Evolutionary conservation across 1,140 invertebrate species (phyloP).

Genomic region (Lepidurus apus): DNA sequence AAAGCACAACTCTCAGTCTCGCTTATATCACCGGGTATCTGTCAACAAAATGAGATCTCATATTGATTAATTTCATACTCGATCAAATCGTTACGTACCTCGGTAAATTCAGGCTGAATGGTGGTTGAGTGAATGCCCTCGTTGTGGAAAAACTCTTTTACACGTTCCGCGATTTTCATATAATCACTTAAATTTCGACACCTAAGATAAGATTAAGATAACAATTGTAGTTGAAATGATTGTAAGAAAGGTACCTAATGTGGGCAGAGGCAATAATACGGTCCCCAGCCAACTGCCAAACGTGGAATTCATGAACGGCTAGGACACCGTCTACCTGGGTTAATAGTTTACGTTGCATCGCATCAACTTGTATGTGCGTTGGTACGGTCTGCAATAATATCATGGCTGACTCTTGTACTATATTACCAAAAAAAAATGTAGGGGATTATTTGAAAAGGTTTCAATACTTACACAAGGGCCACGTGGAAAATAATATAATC

Average conservation of each 20-base stretch:
- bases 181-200: slow-evolving; percentile 82
- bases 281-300: slow-evolving; percentile 88
- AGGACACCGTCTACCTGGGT: slow-evolving; percentile 82
- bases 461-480: slow-evolving; percentile 58
- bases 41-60: slow-evolving; percentile 34
- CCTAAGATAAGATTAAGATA: slow-evolving; percentile 45
- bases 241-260: slow-evolving; percentile 56
- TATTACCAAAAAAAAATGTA: slow-evolving; percentile 28
- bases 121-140: slow-evolving; percentile 88
- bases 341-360: slow-evolving; percentile 74
- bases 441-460: slow-evolving; percentile 7
- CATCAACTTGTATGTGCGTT: slow-evolving; percentile 85
- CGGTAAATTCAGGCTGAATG: slow-evolving; percentile 89
- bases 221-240: slow-evolving; percentile 13
- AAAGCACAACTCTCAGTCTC: slow-evolving; percentile 65
- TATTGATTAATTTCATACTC: slow-evolving; percentile 38
- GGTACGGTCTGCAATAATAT: slow-evolving; percentile 88
- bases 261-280: slow-evolving; percentile 89
- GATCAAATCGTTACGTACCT: slow-evolving; percentile 48
- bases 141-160: slow-evolving; percentile 92
- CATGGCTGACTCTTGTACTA: slow-evolving; percentile 73
- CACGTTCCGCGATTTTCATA: slow-evolving; percentile 87
- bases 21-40: slow-evolving; percentile 52
- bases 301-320: slow-evolving; percentile 89
- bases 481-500: slow-evolving; percentile 74